Evolutionary conservation across 2,797 vertebrate genomes (phyloP).

Genomic region (Antrozous pallidus): DNA sequence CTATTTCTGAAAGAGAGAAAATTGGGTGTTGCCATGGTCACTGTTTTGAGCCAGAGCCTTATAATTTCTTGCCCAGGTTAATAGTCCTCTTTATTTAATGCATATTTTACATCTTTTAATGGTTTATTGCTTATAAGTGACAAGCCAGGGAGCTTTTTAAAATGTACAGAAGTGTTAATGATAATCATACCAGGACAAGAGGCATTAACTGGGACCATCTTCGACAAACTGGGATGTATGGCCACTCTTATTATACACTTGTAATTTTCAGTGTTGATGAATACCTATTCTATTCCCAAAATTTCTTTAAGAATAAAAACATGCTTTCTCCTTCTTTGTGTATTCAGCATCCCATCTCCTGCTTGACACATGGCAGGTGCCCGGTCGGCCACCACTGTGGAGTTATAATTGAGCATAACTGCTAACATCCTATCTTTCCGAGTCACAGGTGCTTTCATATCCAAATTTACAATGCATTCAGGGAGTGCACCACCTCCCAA

Average conservation of each 20-base stretch:
- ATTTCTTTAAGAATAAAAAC: neutral
- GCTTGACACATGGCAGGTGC: neutral
- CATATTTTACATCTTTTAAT: neutral
- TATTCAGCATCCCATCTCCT: neutral
- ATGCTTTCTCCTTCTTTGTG: neutral
- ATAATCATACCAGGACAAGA: neutral
- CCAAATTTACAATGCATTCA: neutral
- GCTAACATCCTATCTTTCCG: neutral
- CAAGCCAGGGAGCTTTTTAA: neutral
- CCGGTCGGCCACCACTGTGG: neutral
- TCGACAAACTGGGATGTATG: neutral
- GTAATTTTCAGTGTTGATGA: neutral
- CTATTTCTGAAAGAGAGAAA: neutral
- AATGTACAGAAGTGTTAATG: neutral
- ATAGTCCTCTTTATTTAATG: neutral
- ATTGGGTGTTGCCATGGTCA: neutral
- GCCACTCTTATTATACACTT: neutral
- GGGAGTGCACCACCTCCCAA: neutral
- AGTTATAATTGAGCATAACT: neutral
- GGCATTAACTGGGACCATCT: neutral
- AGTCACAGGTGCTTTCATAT: neutral
- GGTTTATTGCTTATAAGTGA: neutral
- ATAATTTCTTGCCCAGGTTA: neutral
- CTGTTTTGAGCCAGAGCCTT: neutral
- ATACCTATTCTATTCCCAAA: neutral